Conservation (phyloP, 2,888 invertebrate species). For the Heteromyza rotundicornis region DNA sequence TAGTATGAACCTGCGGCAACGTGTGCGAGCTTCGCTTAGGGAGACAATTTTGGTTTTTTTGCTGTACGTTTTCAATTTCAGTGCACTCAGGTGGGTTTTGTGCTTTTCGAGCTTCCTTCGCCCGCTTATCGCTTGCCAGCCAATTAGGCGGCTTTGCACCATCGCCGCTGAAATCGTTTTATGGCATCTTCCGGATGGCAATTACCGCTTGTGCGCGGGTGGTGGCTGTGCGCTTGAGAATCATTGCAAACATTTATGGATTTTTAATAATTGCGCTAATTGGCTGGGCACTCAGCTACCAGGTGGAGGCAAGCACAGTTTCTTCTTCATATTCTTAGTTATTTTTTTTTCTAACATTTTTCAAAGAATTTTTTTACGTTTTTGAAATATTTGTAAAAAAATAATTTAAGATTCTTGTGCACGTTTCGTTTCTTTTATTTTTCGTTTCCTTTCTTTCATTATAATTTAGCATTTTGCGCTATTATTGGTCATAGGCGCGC, state of each 20-base stretch:
- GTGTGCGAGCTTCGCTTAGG: slow-evolving; percentile 28
- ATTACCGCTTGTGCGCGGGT: background rate
- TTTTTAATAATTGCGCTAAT: slow-evolving; percentile 55
- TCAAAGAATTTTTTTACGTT: background rate
- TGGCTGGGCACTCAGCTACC: slow-evolving; percentile 57
- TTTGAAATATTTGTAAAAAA: background rate
- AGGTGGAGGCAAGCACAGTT: slow-evolving; percentile 37
- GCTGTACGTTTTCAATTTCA: background rate
- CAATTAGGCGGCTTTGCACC: slow-evolving; percentile 54
- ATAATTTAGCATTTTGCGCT: background rate
- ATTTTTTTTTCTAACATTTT: background rate
- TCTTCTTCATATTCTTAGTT: too few species aligned
- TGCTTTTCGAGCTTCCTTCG: background rate
- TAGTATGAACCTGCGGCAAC: background rate
- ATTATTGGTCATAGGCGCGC: slow-evolving; percentile 23
- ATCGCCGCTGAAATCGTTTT: slow-evolving; percentile 35
- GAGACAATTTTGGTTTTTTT: slow-evolving; percentile 23
- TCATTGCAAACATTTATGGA: slow-evolving; percentile 29
- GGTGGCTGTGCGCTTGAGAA: background rate
- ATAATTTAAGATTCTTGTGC: background rate
- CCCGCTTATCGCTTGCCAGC: slow-evolving; percentile 27
- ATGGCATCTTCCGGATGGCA: slow-evolving; percentile 1
- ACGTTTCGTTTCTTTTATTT: background rate
- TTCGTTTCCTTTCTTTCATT: background rate
- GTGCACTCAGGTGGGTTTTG: background rate